Evolutionary conservation across 2,113 vertebrate species (phyloP).

Genomic region (Anguilla japonica): DNA sequence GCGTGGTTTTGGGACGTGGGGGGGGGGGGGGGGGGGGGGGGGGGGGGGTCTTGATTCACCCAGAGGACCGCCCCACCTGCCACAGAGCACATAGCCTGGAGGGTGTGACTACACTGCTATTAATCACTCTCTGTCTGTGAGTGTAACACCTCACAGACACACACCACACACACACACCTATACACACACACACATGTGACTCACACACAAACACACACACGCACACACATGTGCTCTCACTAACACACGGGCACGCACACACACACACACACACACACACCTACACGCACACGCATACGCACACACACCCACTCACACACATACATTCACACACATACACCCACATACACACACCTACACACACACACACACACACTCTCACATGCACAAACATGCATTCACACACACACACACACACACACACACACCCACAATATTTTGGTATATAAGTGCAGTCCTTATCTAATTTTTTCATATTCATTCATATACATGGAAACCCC

Average conservation of each 20-base stretch:
- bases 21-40: too few species aligned
- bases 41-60: not conserved
- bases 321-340: not conserved
- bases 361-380: not conserved
- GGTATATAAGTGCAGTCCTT: too few species aligned
- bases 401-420: too few species aligned
- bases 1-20: too few species aligned
- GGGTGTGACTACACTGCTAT: slow-evolving; percentile 18
- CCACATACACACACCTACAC: not conserved
- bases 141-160: not conserved
- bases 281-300: not conserved
- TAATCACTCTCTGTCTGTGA: slow-evolving; percentile 29
- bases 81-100: slow-evolving; percentile 18
- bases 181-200: not conserved
- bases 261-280: not conserved
- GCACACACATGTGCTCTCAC: not conserved
- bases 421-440: too few species aligned
- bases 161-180: not conserved
- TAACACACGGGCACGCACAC: not conserved
- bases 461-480: too few species aligned
- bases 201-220: not conserved
- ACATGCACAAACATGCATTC: not conserved
- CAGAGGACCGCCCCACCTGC: slow-evolving; percentile 13
- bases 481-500: too few species aligned
- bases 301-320: not conserved